Evolutionary conservation across 1,140 invertebrate genomes (phyloP).

Genomic region (Drosophila murphyi): DNA sequence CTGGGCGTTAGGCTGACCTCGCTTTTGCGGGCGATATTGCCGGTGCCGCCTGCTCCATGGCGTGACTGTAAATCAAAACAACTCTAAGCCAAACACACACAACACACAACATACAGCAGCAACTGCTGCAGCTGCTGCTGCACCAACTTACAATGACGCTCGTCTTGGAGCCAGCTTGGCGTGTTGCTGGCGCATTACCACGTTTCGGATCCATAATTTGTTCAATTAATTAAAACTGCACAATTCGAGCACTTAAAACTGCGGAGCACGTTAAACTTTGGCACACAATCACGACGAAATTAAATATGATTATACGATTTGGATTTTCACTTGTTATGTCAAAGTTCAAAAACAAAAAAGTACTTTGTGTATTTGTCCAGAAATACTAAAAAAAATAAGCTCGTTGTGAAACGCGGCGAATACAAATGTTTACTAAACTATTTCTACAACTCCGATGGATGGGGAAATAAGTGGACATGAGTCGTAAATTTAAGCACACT

Average conservation of each 20-base stretch:
- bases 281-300: slow-evolving; percentile 32
- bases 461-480: not conserved
- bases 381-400: slow-evolving; percentile 31
- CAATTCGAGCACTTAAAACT: slow-evolving; percentile 15
- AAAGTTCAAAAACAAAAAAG: not conserved
- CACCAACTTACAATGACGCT: slow-evolving; percentile 62
- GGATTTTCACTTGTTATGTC: not conserved
- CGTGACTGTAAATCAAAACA: slow-evolving; percentile 57
- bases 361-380: slow-evolving; percentile 30
- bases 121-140: not conserved
- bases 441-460: not conserved
- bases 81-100: slow-evolving; percentile 13
- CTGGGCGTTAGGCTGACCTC: slow-evolving; percentile 76
- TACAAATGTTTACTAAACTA: slow-evolving; percentile 61
- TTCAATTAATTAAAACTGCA: slow-evolving; percentile 39
- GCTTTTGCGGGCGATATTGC: slow-evolving; percentile 55
- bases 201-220: slow-evolving; percentile 68
- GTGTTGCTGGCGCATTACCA: slow-evolving; percentile 50
- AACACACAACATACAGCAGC: not conserved
- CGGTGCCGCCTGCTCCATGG: slow-evolving; percentile 12
- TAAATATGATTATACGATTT: not conserved
- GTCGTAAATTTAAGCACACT: not conserved
- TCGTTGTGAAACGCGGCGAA: slow-evolving; percentile 44
- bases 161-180: slow-evolving; percentile 65
- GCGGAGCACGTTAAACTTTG: slow-evolving; percentile 46